Base-by-base conservation (phyloP, 2,888 invertebrate genomes). In the Polymixis flavicincta region DNA sequence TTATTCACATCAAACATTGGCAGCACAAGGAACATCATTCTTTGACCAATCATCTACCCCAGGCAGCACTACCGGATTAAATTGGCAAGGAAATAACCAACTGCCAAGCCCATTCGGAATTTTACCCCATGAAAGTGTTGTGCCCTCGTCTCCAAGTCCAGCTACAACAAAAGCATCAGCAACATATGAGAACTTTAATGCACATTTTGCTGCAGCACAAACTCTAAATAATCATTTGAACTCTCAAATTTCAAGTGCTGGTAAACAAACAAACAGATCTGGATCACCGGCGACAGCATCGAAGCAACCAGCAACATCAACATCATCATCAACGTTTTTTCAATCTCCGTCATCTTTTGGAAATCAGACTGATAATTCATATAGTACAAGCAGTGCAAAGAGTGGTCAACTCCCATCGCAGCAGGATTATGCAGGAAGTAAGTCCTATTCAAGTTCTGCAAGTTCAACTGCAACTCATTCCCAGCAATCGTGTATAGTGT, bases 41-140 rank as follows among this genome's bases (percentile, higher is more conserved):
- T 98, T 98, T 93, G 98, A 98, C 89, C 98, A 98, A 89, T 95
- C 97, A 63, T 94, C 97, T 52, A 95, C 97, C 22, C 96, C 97
- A 74, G 96, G 95, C 72, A 92, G 96, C 83, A 92, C 96, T 82
- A 88, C 95, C 75, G 95, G 96, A 81, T 94, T 97, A 80, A 97
- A 97, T 88, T 98, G 98, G 98, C 98, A 98, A 93, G 98, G 98
- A 88, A 98, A 97, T 88, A 97, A 96, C 88, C 97, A 97, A 91
- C 94, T 97, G 52, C 97, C 97, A 55, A 98, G 98, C 89, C 98
- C 98, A 1, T 98, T 98, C 93, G 98, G 98, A 78, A 98, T 98
- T 88, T 93, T 98, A 89, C 98, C 98, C 28, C 98, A 98, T 92
- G 98, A 98, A 94, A 98, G 97, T 95, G 97, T 98, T 85, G 97